A percentile compares a stretch with the other conserved stretches of the same genome.
These are phyloP conservation scores for Pterostichus madidus DNA, from an alignment of 2,888 invertebrate genomes.

Conservation along the genomic window DNA sequence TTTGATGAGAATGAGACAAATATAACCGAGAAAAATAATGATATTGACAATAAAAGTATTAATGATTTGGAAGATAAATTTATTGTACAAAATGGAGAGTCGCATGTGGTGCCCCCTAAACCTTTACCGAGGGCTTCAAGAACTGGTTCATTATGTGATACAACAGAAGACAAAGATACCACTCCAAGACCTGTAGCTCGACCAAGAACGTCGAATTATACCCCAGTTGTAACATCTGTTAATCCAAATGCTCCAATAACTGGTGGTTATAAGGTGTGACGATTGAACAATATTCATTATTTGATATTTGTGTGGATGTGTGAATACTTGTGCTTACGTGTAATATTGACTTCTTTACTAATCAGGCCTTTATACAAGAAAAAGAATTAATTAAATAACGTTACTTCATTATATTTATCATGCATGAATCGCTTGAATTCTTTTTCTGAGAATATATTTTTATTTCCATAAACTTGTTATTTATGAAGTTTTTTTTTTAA, in stretches of 20 bases:
- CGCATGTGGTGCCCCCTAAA: constrained; percentile 83
- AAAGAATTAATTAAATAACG: constrained; percentile 8
- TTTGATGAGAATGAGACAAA: constrained; percentile 68
- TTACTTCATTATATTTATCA: constrained; percentile 10
- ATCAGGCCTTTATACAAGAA: constrained; percentile 31
- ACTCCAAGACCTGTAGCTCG: constrained; percentile 83
- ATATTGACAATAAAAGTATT: constrained; percentile 55
- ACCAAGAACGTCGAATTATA: constrained; percentile 83
- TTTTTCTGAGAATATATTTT: background rate
- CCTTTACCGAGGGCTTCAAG: constrained; percentile 89
- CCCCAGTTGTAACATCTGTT: constrained; percentile 81
- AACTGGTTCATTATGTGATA: constrained; percentile 86
- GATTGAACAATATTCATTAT: constrained; percentile 61
- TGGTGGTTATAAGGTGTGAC: constrained; percentile 87
- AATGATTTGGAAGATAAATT: constrained; percentile 65
- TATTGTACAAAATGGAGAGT: constrained; percentile 72
- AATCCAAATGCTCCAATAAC: constrained; percentile 78
- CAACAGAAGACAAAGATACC: constrained; percentile 76
- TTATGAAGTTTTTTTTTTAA: no score
- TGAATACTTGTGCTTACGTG: constrained; percentile 11
- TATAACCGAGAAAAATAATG: constrained; percentile 68
- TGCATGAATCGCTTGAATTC: constrained; percentile 15
- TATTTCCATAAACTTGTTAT: background rate
- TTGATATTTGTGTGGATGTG: constrained; percentile 35
- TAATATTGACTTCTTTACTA: constrained; percentile 35